A percentile compares a stretch with the other conserved stretches of the same genome.
Evolutionary conservation across 2,797 vertebrate genomes (phyloP).

Genomic region (Gorsachius magnificus): DNA sequence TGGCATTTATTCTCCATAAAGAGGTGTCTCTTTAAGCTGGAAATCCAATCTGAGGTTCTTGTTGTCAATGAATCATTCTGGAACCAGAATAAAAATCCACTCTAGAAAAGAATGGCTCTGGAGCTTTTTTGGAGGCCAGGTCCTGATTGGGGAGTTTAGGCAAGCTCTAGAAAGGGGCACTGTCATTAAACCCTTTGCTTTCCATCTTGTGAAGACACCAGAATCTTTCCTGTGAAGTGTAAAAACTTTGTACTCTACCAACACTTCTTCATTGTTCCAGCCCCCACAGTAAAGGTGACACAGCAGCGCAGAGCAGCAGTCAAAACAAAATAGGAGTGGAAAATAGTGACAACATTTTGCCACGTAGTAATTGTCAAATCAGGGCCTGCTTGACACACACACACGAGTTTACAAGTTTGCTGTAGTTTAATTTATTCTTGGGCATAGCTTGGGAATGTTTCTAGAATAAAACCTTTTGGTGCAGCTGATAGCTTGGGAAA

Average conservation of each 20-base stretch:
- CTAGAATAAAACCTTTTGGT: slow-evolving; percentile 32
- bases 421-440: slow-evolving; percentile 13
- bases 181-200: neutral
- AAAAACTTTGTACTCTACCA: neutral
- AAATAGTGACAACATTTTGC: neutral
- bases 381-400: neutral
- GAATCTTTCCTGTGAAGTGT: neutral
- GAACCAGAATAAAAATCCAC: neutral
- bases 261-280: neutral
- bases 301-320: neutral
- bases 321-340: neutral
- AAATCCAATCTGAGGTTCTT: neutral
- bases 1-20: neutral
- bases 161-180: neutral
- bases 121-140: neutral
- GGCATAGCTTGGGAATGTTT: slow-evolving; percentile 2
- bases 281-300: neutral
- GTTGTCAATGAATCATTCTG: neutral
- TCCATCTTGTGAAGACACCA: neutral
- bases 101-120: neutral
- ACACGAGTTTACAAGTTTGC: neutral
- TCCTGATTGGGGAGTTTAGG: neutral
- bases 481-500: slow-evolving; percentile 30
- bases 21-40: neutral
- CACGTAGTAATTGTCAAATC: neutral